Percentiles rank a stretch among this genome's conserved stretches.
phyloP scores from a whole-genome alignment of 2,888 invertebrate genomes.

The Eupeodes latifasciatus region DNA sequence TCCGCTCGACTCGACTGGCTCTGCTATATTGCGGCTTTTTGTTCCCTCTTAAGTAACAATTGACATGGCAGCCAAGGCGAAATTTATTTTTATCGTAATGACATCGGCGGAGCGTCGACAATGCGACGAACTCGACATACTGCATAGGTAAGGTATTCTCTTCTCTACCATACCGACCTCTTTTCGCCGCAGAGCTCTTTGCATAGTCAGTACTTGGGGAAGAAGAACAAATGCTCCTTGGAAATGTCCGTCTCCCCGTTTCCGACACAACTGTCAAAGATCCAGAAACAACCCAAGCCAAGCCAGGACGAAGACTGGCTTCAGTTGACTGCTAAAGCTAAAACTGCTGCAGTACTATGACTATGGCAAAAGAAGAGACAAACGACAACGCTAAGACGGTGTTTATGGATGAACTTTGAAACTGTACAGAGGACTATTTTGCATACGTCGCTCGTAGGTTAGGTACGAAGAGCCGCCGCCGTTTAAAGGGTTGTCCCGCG shows the following conservation, averaged over 20 bases:
- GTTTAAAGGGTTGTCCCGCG: slow-evolving; percentile 57
- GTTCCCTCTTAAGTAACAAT: slow-evolving; percentile 72
- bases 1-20: no score
- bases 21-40: slow-evolving; percentile 29
- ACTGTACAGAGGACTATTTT: slow-evolving; percentile 73
- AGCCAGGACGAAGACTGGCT: slow-evolving; percentile 61
- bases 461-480: slow-evolving; percentile 10
- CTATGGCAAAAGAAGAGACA: slow-evolving; percentile 31
- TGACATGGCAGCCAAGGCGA: slow-evolving; percentile 76
- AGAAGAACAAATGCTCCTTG: slow-evolving; percentile 56
- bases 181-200: slow-evolving; percentile 5
- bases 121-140: slow-evolving; percentile 29
- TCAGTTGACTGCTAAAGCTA: not conserved
- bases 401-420: slow-evolving; percentile 75
- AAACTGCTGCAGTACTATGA: not conserved
- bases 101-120: slow-evolving; percentile 70
- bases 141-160: not conserved
- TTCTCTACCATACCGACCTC: not conserved
- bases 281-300: slow-evolving; percentile 62
- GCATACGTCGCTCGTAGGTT: slow-evolving; percentile 57
- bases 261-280: slow-evolving; percentile 74
- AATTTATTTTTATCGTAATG: slow-evolving; percentile 78
- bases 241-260: slow-evolving; percentile 68
- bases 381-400: slow-evolving; percentile 61
- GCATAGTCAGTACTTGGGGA: not conserved